Conservation (phyloP, 2,888 invertebrate species). For the Chaetogeoica ovagalla region DNA sequence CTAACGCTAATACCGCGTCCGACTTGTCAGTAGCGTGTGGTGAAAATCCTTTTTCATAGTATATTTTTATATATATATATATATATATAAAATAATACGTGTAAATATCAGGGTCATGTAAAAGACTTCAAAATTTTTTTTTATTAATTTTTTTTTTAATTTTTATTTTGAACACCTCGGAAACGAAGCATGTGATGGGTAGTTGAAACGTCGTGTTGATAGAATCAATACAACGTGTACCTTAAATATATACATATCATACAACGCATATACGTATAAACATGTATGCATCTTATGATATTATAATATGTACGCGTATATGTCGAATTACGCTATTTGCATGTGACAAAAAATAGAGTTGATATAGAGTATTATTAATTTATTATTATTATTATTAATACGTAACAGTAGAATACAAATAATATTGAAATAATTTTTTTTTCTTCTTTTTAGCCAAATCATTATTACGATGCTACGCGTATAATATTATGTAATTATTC, state of each 20-base stretch:
- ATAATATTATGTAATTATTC: too few relatives aligned
- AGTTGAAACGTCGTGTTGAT: constrained; percentile 18
- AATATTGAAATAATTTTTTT: not conserved
- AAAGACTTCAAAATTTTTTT: not conserved
- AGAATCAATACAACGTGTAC: not conserved
- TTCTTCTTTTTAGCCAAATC: too few relatives aligned
- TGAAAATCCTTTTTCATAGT: constrained; percentile 4
- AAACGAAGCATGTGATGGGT: constrained; percentile 36
- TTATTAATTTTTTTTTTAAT: not conserved
- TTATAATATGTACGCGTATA: constrained; percentile 3
- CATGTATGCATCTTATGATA: not conserved
- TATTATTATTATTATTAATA: not conserved
- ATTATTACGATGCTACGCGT: too few relatives aligned
- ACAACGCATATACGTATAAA: too few relatives aligned
- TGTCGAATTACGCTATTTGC: constrained; percentile 21
- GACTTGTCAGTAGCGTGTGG: constrained; percentile 47
- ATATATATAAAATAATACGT: not conserved
- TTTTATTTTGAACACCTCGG: not conserved
- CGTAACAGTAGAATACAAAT: not conserved
- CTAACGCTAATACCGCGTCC: constrained; percentile 30
- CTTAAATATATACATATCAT: too few relatives aligned
- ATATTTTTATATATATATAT: too few relatives aligned
- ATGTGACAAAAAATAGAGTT: constrained; percentile 28
- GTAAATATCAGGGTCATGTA: constrained; percentile 8
- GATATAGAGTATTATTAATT: not conserved